A percentile compares a stretch with the other conserved stretches of the same genome.
phyloP scores from a whole-genome alignment of 2,888 invertebrate species.

The Ditula angustiorana region DNA sequence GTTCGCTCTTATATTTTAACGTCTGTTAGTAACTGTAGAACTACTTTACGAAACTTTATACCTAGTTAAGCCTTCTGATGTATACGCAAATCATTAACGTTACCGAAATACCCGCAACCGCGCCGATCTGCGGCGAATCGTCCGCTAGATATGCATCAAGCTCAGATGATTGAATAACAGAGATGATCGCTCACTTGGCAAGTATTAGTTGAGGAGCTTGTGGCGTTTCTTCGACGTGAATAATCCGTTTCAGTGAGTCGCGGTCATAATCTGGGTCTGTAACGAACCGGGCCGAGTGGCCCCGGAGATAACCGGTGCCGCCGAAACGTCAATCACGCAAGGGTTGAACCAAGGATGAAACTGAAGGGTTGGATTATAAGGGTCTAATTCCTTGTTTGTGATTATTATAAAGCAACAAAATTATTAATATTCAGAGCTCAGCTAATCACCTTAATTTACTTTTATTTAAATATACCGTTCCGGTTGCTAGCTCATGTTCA shows the following conservation, averaged over 20 bases:
- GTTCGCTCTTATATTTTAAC: no score
- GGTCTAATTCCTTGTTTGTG: slow-evolving; percentile 68
- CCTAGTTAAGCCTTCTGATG: background rate
- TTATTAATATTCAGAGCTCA: slow-evolving; percentile 76
- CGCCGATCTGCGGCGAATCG: background rate
- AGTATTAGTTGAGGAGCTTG: slow-evolving; percentile 32
- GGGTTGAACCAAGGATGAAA: slow-evolving; percentile 69
- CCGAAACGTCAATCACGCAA: slow-evolving; percentile 77
- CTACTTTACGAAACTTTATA: background rate
- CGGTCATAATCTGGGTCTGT: slow-evolving; percentile 61
- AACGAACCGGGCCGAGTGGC: slow-evolving; percentile 56
- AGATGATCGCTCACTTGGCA: slow-evolving; percentile 29
- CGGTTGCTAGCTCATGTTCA: slow-evolving; percentile 52
- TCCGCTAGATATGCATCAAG: slow-evolving; percentile 19
- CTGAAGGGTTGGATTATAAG: slow-evolving; percentile 82
- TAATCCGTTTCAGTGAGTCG: slow-evolving; percentile 51
- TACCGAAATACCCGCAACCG: slow-evolving; percentile 2
- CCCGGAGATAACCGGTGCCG: slow-evolving; percentile 64
- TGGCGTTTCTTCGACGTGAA: slow-evolving; percentile 39
- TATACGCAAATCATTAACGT: slow-evolving; percentile 1
- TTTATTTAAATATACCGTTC: slow-evolving; percentile 69
- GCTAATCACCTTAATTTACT: slow-evolving; percentile 70
- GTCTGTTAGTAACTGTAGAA: no score
- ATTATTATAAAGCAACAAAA: slow-evolving; percentile 61
- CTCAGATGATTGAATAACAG: slow-evolving; percentile 29